phyloP scores from a whole-genome alignment of 2,797 vertebrate species.

The Mormyrops attenuatus region DNA sequence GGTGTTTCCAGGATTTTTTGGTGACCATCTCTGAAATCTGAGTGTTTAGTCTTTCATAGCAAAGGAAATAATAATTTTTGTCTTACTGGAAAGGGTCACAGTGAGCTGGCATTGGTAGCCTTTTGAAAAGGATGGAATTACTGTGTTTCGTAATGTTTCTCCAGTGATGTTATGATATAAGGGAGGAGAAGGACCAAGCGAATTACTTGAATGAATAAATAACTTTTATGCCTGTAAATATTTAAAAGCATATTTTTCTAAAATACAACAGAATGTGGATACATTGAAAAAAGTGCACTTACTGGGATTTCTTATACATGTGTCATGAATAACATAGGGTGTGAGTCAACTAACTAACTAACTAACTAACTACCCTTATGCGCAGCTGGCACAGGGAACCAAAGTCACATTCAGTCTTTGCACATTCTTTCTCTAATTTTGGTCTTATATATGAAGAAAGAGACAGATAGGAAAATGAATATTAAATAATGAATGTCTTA shows the following conservation, averaged over 20 bases:
- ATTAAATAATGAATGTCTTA: neutral
- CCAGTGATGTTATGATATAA: neutral
- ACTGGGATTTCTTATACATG: neutral
- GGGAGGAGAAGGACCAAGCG: neutral
- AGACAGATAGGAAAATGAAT: neutral
- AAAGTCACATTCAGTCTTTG: neutral
- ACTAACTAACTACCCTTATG: neutral
- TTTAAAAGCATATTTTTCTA: neutral
- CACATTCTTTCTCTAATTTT: neutral
- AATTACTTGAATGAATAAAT: neutral
- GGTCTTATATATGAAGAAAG: neutral
- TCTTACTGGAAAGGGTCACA: neutral
- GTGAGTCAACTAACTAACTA: neutral
- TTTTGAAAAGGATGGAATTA: neutral
- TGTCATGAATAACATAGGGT: neutral
- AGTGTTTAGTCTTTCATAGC: constrained; percentile 17
- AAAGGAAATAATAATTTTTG: neutral
- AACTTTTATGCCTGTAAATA: neutral
- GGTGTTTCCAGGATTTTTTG: neutral
- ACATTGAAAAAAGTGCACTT: neutral
- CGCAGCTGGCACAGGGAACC: neutral
- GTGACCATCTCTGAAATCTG: neutral
- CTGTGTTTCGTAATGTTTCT: neutral
- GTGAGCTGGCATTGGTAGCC: neutral
- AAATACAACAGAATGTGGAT: neutral